Conservation (phyloP, 92 coral and sea anemone species). For the Epizoanthus rinbou region DNA sequence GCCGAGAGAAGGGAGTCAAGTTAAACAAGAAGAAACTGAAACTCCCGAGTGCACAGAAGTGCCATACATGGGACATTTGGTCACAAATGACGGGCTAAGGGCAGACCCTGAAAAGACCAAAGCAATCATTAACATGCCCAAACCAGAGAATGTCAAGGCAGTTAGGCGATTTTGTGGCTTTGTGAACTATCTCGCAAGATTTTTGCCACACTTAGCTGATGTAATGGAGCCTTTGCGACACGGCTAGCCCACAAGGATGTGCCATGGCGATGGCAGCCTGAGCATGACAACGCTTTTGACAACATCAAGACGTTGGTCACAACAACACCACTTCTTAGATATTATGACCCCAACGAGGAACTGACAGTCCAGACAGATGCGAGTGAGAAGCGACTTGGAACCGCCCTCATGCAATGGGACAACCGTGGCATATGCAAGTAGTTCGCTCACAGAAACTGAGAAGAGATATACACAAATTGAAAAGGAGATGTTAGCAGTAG, state of each 20-base stretch:
- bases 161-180: constrained; percentile 23
- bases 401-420: not conserved
- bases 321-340: constrained; percentile 25
- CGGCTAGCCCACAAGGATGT: constrained; percentile 27
- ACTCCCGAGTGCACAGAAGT: not conserved
- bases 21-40: constrained; percentile 26
- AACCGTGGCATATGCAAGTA: constrained; percentile 4
- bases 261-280: constrained; percentile 29
- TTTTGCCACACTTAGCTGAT: constrained; percentile 30
- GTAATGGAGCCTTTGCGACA: constrained; percentile 40
- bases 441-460: not conserved
- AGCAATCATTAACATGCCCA: constrained; percentile 36
- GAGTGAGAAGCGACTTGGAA: not conserved
- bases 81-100: constrained; percentile 29
- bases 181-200: constrained; percentile 39
- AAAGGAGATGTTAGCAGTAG: not conserved
- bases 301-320: constrained; percentile 38
- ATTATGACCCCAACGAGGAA: constrained; percentile 18
- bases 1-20: constrained; percentile 30
- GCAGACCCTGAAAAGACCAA: constrained; percentile 23
- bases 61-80: constrained; percentile 29
- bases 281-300: constrained; percentile 16
- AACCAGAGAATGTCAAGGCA: constrained; percentile 28
- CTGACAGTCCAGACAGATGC: not conserved
- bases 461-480: constrained; percentile 1